Evolutionary conservation across 2,797 vertebrate genomes (phyloP).

Genomic region (Vultur gryphus): DNA sequence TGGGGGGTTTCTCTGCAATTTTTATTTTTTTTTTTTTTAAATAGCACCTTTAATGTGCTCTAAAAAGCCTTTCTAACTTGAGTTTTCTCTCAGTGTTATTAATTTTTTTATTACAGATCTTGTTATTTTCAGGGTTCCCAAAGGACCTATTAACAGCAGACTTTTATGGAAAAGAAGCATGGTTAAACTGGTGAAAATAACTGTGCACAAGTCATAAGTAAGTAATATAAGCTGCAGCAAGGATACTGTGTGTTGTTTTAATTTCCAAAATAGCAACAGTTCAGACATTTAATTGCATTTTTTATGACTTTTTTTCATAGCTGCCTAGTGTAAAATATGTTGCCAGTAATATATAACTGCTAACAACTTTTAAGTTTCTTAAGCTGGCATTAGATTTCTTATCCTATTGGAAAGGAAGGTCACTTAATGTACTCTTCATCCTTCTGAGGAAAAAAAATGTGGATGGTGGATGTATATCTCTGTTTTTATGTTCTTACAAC

Average conservation of each 20-base stretch:
- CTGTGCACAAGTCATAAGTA: constrained; percentile 71
- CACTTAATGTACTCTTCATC: not conserved
- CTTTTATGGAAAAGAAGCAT: constrained; percentile 77
- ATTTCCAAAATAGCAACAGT: constrained; percentile 79
- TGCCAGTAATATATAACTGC: constrained; percentile 72
- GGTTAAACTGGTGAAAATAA: constrained; percentile 77
- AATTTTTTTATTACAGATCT: constrained; percentile 81
- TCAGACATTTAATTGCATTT: constrained; percentile 77
- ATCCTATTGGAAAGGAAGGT: constrained; percentile 54
- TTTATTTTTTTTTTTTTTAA: not conserved
- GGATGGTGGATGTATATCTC: not conserved
- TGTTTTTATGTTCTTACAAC: not conserved
- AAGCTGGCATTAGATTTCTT: constrained; percentile 55
- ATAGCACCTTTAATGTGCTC: constrained; percentile 59
- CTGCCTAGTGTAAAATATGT: constrained; percentile 72
- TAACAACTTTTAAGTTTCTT: constrained; percentile 71
- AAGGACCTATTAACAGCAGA: constrained; percentile 71
- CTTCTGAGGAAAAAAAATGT: not conserved
- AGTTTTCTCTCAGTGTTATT: constrained; percentile 75
- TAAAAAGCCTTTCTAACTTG: constrained; percentile 64
- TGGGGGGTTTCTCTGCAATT: not conserved
- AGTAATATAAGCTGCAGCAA: constrained; percentile 69
- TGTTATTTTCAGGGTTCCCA: constrained; percentile 78
- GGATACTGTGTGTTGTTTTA: constrained; percentile 70
- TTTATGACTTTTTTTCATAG: constrained; percentile 71